phyloP scores from a whole-genome alignment of 2,113 vertebrate species.

The Esox niger region DNA sequence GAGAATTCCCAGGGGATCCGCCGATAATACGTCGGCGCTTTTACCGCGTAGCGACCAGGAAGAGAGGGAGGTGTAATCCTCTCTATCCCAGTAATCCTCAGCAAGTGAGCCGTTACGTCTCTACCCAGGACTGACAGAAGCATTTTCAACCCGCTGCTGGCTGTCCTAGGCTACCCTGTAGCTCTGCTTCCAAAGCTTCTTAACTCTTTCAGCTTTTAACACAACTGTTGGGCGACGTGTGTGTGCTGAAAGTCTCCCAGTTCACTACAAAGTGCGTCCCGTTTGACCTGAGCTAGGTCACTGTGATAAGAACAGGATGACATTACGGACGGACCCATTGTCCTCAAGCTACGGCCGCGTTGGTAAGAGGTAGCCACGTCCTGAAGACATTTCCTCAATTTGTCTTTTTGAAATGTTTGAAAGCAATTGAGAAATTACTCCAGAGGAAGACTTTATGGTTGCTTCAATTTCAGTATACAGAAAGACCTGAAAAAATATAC shows the following conservation, averaged over 20 bases:
- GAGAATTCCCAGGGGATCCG: slow-evolving; percentile 21
- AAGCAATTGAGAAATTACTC: too few species aligned
- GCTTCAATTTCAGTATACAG: too few species aligned
- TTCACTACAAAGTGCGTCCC: too few species aligned
- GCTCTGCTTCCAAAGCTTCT: slow-evolving; percentile 61
- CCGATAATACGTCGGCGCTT: background rate
- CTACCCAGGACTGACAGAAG: slow-evolving; percentile 23
- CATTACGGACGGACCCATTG: background rate
- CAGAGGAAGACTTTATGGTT: too few species aligned
- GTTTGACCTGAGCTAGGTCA: too few species aligned
- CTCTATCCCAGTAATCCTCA: slow-evolving; percentile 71
- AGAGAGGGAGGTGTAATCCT: slow-evolving; percentile 67
- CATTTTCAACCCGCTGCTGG: slow-evolving; percentile 40
- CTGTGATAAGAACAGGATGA: background rate
- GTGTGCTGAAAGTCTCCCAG: background rate
- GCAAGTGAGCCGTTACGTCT: slow-evolving; percentile 56
- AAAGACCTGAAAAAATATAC: too few species aligned
- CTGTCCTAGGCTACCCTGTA: background rate
- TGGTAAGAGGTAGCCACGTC: too few species aligned
- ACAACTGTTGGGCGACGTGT: background rate
- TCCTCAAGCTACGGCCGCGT: too few species aligned
- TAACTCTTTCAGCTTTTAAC: slow-evolving; percentile 59
- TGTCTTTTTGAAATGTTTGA: too few species aligned
- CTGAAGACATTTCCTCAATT: too few species aligned
- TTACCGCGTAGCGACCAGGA: background rate